Percentiles rank a stretch among this genome's conserved stretches.
These are phyloP conservation scores for Meganola albula DNA, from an alignment of 2,888 invertebrate genomes.

Conservation along the genomic window DNA sequence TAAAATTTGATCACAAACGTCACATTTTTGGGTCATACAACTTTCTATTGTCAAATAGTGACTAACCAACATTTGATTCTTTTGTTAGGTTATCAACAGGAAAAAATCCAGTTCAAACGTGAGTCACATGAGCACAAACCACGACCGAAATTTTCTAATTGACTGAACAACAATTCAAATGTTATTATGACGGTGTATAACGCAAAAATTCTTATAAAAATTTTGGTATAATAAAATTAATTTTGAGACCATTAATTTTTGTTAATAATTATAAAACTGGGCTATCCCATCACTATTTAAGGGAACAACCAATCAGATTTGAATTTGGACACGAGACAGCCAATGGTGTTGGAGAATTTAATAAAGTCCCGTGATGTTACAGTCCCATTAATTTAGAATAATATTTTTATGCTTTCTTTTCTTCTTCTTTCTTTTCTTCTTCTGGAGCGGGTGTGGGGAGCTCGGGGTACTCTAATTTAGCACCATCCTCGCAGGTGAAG, in stretches of 20 bases:
- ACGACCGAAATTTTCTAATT: conserved; percentile 19
- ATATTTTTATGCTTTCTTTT: conserved; percentile 57
- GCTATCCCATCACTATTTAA: conserved; percentile 20
- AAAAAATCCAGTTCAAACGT: conserved; percentile 46
- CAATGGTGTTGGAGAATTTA: conserved; percentile 9
- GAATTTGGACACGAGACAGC: conserved; percentile 10
- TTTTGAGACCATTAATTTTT: conserved; percentile 46
- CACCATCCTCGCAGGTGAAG: conserved; percentile 91
- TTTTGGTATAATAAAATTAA: conserved; percentile 32
- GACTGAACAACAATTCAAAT: conserved; percentile 18
- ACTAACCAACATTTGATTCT: conserved; percentile 20
- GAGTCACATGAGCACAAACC: conserved; percentile 13
- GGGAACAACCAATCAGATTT: conserved; percentile 17
- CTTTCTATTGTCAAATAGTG: conserved; percentile 21
- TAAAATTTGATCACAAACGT: conserved; percentile 15
- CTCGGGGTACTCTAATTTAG: conserved; percentile 91
- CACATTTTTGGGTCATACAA: conserved; percentile 13
- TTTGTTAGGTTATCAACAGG: conserved; percentile 43
- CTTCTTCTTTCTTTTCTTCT: conserved; percentile 51
- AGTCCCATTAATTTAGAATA: conserved; percentile 20
- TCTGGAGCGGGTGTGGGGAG: conserved; percentile 74
- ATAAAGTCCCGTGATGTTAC: conserved; percentile 3
- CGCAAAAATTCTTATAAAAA: conserved; percentile 13
- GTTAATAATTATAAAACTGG: conserved; percentile 9
- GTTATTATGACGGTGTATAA: no score